Base-by-base conservation (phyloP, 2,797 vertebrate genomes). In the Argya squamiceps region DNA sequence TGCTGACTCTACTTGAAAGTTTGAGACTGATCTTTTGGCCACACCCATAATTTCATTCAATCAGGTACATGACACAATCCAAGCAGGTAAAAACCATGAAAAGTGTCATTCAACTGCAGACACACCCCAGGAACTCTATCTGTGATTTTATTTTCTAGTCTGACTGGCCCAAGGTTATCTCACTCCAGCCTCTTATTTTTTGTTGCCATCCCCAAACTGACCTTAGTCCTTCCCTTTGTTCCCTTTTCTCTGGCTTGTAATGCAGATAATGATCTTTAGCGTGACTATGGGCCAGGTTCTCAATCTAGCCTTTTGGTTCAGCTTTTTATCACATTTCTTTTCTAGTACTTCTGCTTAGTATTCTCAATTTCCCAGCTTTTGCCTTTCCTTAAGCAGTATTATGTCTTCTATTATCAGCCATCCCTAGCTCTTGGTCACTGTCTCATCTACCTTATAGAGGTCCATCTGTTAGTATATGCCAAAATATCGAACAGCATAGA, bases 401-500 rank as follows among this genome's bases (percentile, higher is more conserved):
- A 18, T 18, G 5, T 37, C 44, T 50, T 36, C 23, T 44, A 6
- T 37, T 52, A 44, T 9, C 37, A 68, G 46, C 19, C n/a, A n/a
- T 29, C 7, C 29, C 53, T n/a, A 60, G 15, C 37, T 68, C 53
- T 68, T 2, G 3, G 27, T 44, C 22, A 27, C 32, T 58, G 10
- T 27, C 62, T 44, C 44, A 75, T 18, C 22, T 7, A 27, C 4
- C 18, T 19, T 50, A 27, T 23, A 37, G 62, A 67, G 8, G 44
- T 67, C 10, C 12, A 10, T 50, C 10, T 75, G 13, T 47, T 17
- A 43, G 6, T 29, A 16, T 37, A 24, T 44, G 23, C 32, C n/a
- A 68, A 37, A 23, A 44, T 20, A 44, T 9, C 0, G 0, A 44
- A n/a, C 12, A 68, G 2, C 15, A 60, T 7, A 29, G 27, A 67